A percentile compares a stretch with the other conserved stretches of the same genome.
These are phyloP conservation scores for Brachyhypopomus occidentalis DNA, from an alignment of 2,113 vertebrate species.

Conservation along the genomic window DNA sequence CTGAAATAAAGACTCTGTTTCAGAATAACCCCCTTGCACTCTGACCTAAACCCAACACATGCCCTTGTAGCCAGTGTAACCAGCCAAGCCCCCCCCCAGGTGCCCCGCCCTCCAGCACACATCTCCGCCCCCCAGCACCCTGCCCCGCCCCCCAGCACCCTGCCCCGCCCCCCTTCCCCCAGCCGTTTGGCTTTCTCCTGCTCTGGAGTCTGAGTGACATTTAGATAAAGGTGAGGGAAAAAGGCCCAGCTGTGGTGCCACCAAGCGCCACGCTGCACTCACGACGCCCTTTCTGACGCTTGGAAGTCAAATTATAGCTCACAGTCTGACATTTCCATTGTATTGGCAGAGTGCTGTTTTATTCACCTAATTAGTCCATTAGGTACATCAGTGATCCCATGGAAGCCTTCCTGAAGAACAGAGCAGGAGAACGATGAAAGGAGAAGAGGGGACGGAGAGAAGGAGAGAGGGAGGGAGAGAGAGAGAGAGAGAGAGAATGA, in stretches of 20 bases:
- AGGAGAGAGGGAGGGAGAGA: constrained; percentile 22
- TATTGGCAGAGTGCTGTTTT: constrained; percentile 62
- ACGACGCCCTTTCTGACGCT: constrained; percentile 60
- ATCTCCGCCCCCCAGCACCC: constrained; percentile 15
- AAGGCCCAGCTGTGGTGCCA: constrained; percentile 53
- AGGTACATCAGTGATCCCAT: constrained; percentile 63
- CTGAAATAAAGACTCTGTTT: neutral
- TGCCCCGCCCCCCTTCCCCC: neutral
- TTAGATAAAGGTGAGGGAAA: constrained; percentile 74
- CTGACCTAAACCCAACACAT: constrained; percentile 19
- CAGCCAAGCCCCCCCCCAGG: too few relatives aligned
- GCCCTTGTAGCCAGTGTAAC: constrained; percentile 29
- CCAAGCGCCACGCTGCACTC: constrained; percentile 61
- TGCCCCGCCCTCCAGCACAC: neutral
- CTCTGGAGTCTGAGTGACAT: constrained; percentile 71
- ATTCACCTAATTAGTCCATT: constrained; percentile 75
- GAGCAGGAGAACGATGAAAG: constrained; percentile 33
- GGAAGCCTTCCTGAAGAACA: constrained; percentile 47
- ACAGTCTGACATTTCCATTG: constrained; percentile 71
- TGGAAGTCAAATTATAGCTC: constrained; percentile 72
- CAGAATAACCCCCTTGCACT: constrained; percentile 23
- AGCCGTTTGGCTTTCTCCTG: constrained; percentile 33
- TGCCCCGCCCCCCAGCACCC: neutral
- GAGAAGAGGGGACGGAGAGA: constrained; percentile 26
- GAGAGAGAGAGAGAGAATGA: neutral